Evolutionary conservation across 2,888 invertebrate species (phyloP), one percentile per base, ranked within the genome.

Genomic region (Spodoptera exigua): DNA sequence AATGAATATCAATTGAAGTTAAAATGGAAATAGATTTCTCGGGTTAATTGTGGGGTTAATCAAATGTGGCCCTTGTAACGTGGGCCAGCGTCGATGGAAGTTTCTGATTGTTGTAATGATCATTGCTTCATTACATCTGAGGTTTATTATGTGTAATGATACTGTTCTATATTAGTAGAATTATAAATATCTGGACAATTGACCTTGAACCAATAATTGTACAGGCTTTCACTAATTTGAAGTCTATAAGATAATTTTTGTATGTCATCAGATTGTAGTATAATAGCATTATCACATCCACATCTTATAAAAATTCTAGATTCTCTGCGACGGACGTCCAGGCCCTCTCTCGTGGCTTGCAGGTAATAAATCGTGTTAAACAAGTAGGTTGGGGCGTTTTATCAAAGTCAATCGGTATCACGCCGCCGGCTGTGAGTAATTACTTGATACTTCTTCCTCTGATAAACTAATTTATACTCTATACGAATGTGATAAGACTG

Each of bases 351-450:
- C 76, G 86, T 83, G 86, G 87, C 89, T 88, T 89, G 85, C 92
- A 91, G 93, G 93, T 92, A 92, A 93, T 93, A 93, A 93, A 93
- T 93, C 92, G 91, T 87, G 91, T 89, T 92, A 91, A 92, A 92
- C 93, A 93, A 93, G 92, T 93, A 93, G 93, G 93, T 92, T 92
- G 92, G 87, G 87, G 89, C 93, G 90, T 92, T 93, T 93, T 92
- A 93, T 93, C 93, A 92, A 93, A 92, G 92, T 93, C 93, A 91
- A 92, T 92, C 92, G 91, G 88, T 89, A 91, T 90, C 90, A 88
- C 87, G 89, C 89, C 88, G 88, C 81, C 85, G 80, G 78, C 80
- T 80, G 82, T 92, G 92, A 92, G 91, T 92, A 92, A 93, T 93
- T 92, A 90, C 89, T 80, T 76, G 62, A 74, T 71, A 61, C 75